phyloP scores from a whole-genome alignment of 1,140 invertebrate genomes.

The Stratiolaelaps scimitus region DNA sequence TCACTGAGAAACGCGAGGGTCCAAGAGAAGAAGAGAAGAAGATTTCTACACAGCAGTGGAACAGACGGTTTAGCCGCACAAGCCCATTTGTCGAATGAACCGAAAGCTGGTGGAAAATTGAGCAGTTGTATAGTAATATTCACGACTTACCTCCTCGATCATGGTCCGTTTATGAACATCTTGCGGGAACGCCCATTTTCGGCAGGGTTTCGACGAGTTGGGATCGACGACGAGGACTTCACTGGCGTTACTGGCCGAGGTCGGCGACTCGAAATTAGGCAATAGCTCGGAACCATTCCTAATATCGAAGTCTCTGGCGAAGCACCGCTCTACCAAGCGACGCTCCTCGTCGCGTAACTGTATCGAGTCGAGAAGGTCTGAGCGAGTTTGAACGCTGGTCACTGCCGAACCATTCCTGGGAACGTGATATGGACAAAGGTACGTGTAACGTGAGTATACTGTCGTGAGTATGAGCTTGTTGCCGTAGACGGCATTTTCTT shows the following conservation, averaged over 20 bases:
- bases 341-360: slow-evolving; percentile 19
- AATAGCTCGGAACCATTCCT: background rate
- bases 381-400: slow-evolving; percentile 3
- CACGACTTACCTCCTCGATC: slow-evolving; percentile 8
- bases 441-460: too few relatives aligned
- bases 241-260: background rate
- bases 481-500: too few relatives aligned
- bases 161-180: slow-evolving; percentile 23
- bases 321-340: slow-evolving; percentile 2
- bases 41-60: background rate
- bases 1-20: too few relatives aligned
- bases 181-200: slow-evolving; percentile 9
- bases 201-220: slow-evolving; percentile 15
- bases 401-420: slow-evolving; percentile 5
- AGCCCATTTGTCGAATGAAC: background rate
- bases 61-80: background rate
- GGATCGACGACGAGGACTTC: slow-evolving; percentile 14
- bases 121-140: background rate
- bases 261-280: background rate
- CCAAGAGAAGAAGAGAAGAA: too few relatives aligned
- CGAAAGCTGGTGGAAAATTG: background rate
- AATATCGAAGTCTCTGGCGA: slow-evolving; percentile 11
- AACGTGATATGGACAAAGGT: too few relatives aligned
- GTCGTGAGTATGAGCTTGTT: too few relatives aligned
- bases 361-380: slow-evolving; percentile 14